Evolutionary conservation across 1,140 invertebrate genomes (phyloP).

Genomic region (Lordiphosa mommai): DNA sequence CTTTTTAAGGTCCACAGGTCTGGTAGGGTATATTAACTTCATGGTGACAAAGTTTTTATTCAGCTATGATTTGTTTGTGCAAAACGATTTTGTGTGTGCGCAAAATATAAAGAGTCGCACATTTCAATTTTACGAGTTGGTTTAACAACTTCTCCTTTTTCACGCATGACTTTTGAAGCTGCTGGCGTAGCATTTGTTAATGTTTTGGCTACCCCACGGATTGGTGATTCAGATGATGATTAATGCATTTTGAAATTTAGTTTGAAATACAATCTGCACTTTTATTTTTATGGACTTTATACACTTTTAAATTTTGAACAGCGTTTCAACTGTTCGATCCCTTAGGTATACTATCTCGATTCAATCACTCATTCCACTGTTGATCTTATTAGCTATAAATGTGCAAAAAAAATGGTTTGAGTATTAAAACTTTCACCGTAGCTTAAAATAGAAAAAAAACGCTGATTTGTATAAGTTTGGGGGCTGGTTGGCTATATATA

Average conservation of each 20-base stretch:
- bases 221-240: conserved; percentile 29
- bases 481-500: conserved; percentile 29
- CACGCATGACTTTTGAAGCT: conserved; percentile 14
- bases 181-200: conserved; percentile 20
- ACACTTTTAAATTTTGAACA: too few relatives aligned
- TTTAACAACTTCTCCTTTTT: conserved; percentile 21
- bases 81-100: conserved; percentile 53
- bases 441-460: conserved; percentile 26
- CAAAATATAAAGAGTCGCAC: conserved; percentile 49
- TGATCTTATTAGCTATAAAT: conserved; percentile 29
- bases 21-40: too few relatives aligned
- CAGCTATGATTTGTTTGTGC: conserved; percentile 7
- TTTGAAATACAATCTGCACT: too few relatives aligned
- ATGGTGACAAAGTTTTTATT: too few relatives aligned
- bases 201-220: conserved; percentile 34
- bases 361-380: neutral
- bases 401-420: conserved; percentile 26
- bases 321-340: too few relatives aligned
- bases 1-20: too few relatives aligned
- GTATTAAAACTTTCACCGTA: conserved; percentile 24
- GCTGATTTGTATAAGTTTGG: conserved; percentile 25
- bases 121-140: conserved; percentile 39
- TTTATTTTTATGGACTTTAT: too few relatives aligned
- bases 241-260: neutral
- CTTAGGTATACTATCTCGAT: too few relatives aligned